Evolutionary conservation across 2,113 vertebrate genomes (phyloP), one percentile per base, ranked within the genome.

Genomic region (Stomatorhinus ivindoensis): DNA sequence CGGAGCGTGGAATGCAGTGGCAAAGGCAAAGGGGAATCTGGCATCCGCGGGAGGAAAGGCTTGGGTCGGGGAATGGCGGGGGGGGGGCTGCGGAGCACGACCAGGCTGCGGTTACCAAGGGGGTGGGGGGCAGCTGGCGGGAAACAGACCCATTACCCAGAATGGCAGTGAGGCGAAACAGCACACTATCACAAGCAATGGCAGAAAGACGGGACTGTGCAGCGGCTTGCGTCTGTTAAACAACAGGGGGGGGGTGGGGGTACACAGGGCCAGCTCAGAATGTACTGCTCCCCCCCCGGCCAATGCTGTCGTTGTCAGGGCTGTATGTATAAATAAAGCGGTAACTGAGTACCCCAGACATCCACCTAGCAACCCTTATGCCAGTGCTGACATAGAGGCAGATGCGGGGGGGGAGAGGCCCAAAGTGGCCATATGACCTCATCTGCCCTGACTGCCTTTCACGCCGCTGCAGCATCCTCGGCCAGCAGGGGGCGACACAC

Each of bases 261-360:
- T 2, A 55, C 19, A 61, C 55, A n/a, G 9, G n/a, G 42, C 27
- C 84, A 8, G 27, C 13, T 87, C 85, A 50, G 31, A 53, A 44
- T 84, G 82, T 86, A 24, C 21, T 50, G 44, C 46, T 31, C 61
- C 44, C 15, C 47, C 50, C 35, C 35, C 31, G 3, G 51, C 51
- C 88, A 31, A 6, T 85, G 80, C 88, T 85, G 80, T 46, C 35
- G 65, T 90, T 87, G 58, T 87, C 58, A 80, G 47, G 35, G 85
- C 84, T 44, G 61, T 46, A 87, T 47, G 85, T 76, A 87, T 76
- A 87, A 90, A 90, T 90, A 90, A 87, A 87, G 85, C 85, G 15
- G 89, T 90, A 87, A 90, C 89, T 87, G 84, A 90, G 89, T 87
- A 53, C 46, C 55, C 42, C 83, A 86, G 89, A 89, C 53, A 89